Base-by-base conservation (phyloP, 2,797 vertebrate genomes). In the Rhinatrema bivittatum region DNA sequence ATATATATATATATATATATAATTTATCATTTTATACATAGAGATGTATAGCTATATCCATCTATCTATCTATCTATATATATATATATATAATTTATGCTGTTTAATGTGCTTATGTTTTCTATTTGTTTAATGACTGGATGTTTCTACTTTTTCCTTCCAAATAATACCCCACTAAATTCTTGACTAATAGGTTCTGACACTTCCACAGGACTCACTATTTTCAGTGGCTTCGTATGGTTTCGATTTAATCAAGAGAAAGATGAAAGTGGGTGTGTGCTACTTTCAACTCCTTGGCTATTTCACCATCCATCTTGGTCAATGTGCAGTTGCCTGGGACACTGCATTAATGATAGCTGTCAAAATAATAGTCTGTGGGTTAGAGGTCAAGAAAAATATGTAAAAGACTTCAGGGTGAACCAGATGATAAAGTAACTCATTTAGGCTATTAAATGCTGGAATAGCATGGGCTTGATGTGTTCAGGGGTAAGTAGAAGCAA, bases 341-440 rank as follows among this genome's bases (percentile, higher is more conserved):
- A 62, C 39, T 45, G 70, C 81, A 77, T 79, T 80, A 82, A 75
- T 67, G 68, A 78, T 76, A 74, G 62, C 68, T 78, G 72, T 82
- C 79, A 69, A 86, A 84, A 85, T 83, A 86, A 90, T 81, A 69
- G 75, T 76, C 61, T 63, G 40, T 30, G 57, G 74, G 87, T 86
- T 78, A 91, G 83, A 91, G 79, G 79, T 80, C 76, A 65, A 72
- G 66, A 62, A 79, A 90, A 88, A 79, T 82, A 85, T 81, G 81
- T 81, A 85, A 85, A 91, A 86, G 78, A 82, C 80, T 81, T 72
- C 53, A 62, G 73, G 61, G 68, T 72, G 65, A 82, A 78, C 64
- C 68, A 73, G 76, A 84, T 74, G 69, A 84, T 58, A 76, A 79
- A 78, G 75, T 71, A 80, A 74, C 71, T 82, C 73, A 81, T 85